These are phyloP conservation scores for Cyclophora punctaria DNA, from an alignment of 2,888 invertebrate genomes.

Conservation along the genomic window DNA sequence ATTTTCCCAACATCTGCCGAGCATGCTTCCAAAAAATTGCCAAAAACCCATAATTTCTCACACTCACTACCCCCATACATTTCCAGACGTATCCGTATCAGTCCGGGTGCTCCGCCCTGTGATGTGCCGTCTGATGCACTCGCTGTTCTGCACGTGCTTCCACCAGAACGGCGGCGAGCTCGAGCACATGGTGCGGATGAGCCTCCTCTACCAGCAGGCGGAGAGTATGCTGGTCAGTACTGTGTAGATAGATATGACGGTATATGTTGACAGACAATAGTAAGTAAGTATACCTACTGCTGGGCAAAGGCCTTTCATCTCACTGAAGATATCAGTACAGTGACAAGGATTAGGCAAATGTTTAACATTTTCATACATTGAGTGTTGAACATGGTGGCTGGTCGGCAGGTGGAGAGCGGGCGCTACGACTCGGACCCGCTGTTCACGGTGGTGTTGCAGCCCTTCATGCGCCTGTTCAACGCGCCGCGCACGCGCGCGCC, in stretches of 20 bases:
- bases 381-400: too few relatives aligned
- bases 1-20: too few relatives aligned
- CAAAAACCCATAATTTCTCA: not conserved
- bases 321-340: too few relatives aligned
- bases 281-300: too few relatives aligned
- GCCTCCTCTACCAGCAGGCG: slow-evolving; percentile 79
- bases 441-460: slow-evolving; percentile 83
- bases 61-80: too few relatives aligned
- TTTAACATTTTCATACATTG: too few relatives aligned
- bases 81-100: slow-evolving; percentile 81
- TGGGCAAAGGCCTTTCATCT: too few relatives aligned
- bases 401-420: slow-evolving; percentile 72
- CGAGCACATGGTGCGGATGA: slow-evolving; percentile 74
- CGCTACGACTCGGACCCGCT: slow-evolving; percentile 79
- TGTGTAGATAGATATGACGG: too few relatives aligned
- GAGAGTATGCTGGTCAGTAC: slow-evolving; percentile 76
- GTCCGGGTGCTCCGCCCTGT: slow-evolving; percentile 75
- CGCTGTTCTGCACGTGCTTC: slow-evolving; percentile 83
- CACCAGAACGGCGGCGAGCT: slow-evolving; percentile 76
- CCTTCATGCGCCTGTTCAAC: slow-evolving; percentile 82
- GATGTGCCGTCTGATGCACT: slow-evolving; percentile 82
- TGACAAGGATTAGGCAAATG: too few relatives aligned
- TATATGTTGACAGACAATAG: too few relatives aligned
- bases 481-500: slow-evolving; percentile 53
- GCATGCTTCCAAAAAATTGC: too few relatives aligned